Conservation (phyloP, 2,888 invertebrate species). For the Trilocha varians region DNA sequence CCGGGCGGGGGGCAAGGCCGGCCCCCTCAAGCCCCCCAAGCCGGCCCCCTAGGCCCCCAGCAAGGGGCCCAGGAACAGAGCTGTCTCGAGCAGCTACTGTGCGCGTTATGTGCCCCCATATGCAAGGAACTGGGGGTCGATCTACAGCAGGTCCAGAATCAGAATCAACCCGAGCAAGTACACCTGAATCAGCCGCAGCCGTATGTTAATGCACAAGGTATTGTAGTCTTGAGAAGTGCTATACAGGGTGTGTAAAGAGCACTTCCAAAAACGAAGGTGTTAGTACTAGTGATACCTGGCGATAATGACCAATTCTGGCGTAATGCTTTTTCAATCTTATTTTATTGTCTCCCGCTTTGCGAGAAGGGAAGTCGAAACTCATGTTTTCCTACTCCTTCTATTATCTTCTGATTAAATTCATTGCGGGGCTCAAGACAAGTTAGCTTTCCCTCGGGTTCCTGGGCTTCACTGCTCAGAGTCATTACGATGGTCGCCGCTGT, state of each 20-base stretch:
- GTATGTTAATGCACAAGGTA: conserved; percentile 25
- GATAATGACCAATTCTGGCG: too few relatives aligned
- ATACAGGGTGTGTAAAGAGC: neutral
- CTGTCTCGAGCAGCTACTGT: conserved; percentile 61
- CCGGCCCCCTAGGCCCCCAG: too few relatives aligned
- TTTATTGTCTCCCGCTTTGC: too few relatives aligned
- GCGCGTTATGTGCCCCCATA: conserved; percentile 61
- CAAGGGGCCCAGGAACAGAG: conserved; percentile 39
- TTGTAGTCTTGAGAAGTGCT: neutral
- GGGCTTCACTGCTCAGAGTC: too few relatives aligned
- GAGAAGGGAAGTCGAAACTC: too few relatives aligned
- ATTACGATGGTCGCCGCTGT: too few relatives aligned
- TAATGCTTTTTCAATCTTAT: too few relatives aligned
- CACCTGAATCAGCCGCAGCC: conserved; percentile 54
- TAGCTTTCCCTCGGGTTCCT: too few relatives aligned
- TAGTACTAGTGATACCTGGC: too few relatives aligned
- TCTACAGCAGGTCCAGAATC: conserved; percentile 40
- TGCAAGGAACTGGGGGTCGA: conserved; percentile 67
- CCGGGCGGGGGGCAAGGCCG: conserved; percentile 3
- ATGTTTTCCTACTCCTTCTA: too few relatives aligned
- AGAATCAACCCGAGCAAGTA: conserved; percentile 35
- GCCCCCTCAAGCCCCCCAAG: neutral
- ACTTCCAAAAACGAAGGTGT: neutral
- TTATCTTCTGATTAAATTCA: too few relatives aligned
- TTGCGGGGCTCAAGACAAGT: too few relatives aligned